These are phyloP conservation scores for Neomorphus geoffroyi DNA, from an alignment of 2,797 vertebrate genomes.

Conservation along the genomic window DNA sequence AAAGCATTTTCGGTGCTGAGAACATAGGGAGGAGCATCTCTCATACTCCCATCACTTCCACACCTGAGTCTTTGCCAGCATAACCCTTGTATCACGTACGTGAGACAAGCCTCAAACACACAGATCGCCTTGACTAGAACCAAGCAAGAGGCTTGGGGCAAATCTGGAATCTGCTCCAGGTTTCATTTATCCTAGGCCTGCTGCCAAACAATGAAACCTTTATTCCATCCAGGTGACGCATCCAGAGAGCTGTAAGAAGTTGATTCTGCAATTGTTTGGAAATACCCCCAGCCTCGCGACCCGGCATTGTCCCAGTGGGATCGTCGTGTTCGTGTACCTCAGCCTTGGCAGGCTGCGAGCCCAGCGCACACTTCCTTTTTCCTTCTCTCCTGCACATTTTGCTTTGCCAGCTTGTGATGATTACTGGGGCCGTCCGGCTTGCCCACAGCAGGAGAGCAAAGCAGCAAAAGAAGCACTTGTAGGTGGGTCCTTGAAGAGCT, in stretches of 20 bases:
- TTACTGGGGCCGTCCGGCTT: neutral
- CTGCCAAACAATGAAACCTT: neutral
- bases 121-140: neutral
- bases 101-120: neutral
- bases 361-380: neutral
- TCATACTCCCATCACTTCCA: neutral
- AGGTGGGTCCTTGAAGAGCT: neutral
- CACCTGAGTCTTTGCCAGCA: neutral
- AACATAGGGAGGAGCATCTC: neutral
- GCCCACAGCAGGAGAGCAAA: neutral
- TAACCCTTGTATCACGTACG: neutral
- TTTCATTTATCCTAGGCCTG: neutral
- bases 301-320: neutral
- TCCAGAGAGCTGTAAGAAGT: neutral
- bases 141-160: neutral
- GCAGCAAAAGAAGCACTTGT: neutral
- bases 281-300: neutral
- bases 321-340: too few relatives aligned
- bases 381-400: neutral
- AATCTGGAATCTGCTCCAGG: neutral
- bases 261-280: neutral
- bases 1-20: neutral
- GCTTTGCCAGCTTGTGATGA: neutral
- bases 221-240: neutral
- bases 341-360: neutral